Evolutionary conservation across 1,140 invertebrate species (phyloP).

Genomic region (Drosophila obscura): DNA sequence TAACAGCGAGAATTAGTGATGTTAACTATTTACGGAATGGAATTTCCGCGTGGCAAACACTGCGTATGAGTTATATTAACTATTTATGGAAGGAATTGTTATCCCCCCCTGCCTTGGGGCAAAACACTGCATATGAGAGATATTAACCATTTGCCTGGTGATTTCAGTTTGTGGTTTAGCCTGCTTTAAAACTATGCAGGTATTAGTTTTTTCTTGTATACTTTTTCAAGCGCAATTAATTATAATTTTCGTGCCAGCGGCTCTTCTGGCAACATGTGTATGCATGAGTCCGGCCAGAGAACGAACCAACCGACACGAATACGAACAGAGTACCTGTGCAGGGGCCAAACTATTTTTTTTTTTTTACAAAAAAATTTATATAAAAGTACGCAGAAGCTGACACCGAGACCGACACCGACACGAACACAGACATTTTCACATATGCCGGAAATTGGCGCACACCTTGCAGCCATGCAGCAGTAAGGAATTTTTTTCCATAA

Average conservation of each 20-base stretch:
- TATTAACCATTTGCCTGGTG: constrained; percentile 7
- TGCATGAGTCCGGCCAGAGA: constrained; percentile 34
- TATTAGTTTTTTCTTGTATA: constrained; percentile 22
- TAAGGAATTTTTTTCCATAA: constrained; percentile 58
- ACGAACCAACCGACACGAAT: no score
- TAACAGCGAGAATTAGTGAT: no score
- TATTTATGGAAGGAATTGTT: no score
- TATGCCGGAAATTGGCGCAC: constrained; percentile 77
- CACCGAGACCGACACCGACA: constrained; percentile 7
- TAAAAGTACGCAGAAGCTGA: background rate
- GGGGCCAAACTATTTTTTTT: constrained; percentile 36
- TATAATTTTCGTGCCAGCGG: constrained; percentile 44
- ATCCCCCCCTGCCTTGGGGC: background rate
- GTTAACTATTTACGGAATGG: no score
- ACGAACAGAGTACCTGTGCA: background rate
- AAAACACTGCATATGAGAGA: constrained; percentile 41
- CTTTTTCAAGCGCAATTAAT: constrained; percentile 51
- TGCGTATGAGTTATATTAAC: no score
- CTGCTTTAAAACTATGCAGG: constrained; percentile 30
- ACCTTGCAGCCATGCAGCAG: constrained; percentile 75
- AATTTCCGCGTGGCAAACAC: no score
- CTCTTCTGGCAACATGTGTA: constrained; percentile 57
- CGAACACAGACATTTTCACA: constrained; percentile 43
- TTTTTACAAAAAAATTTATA: constrained; percentile 26
- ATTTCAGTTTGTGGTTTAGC: background rate